Base-by-base conservation (phyloP, 1,140 invertebrate species). In the Drosophila bipectinata region DNA sequence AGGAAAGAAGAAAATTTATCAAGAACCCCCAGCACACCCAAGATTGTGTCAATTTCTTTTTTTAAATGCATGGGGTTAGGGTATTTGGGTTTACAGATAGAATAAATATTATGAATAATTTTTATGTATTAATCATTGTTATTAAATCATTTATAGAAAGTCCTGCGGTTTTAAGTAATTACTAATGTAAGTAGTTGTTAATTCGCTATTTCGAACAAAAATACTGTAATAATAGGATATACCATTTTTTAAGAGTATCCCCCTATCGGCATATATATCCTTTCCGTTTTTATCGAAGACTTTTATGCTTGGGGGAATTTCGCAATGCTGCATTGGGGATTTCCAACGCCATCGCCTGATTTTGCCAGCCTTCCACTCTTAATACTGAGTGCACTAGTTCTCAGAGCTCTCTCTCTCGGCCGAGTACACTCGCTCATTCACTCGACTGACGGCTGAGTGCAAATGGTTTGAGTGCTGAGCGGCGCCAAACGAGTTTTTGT, bases 331-430 rank as follows among this genome's bases (percentile, higher is more conserved):
- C 51, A 39, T 10, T 69, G 66, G 66, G 60, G 66, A 69, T 69
- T 69, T 69, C 66, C 66, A 69, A n/a, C 39, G 62, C 63, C 66
- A 55, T 18, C 66, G 73, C 59, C 64, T 77, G 57, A 71, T 64
- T 71, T 59, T 37, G 73, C 62, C 60, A 32, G 53, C n/a, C 44
- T 47, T n/a, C n/a, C 52, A 24, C 58, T 51, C 39, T 52, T 37
- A 32, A 18, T 14, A 15, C 55, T 64, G 62, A 69, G 51, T 49
- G 26, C 15, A 30, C 14, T 4, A 49, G 14, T 61, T 66, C 44
- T 26, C 30, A 18, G 41, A 56, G 51, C 3, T 21, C 58, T 44
- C 59, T 32, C 18, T 45, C 39, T 44, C n/a, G 14, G 41, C 15
- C n/a, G n/a, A n/a, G n/a, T n/a, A n/a, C 39, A 44, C 4, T 63